A percentile compares a stretch with the other conserved stretches of the same genome.
These are phyloP conservation scores for Euclidia mi DNA, from an alignment of 2,888 invertebrate species.

Conservation along the genomic window DNA sequence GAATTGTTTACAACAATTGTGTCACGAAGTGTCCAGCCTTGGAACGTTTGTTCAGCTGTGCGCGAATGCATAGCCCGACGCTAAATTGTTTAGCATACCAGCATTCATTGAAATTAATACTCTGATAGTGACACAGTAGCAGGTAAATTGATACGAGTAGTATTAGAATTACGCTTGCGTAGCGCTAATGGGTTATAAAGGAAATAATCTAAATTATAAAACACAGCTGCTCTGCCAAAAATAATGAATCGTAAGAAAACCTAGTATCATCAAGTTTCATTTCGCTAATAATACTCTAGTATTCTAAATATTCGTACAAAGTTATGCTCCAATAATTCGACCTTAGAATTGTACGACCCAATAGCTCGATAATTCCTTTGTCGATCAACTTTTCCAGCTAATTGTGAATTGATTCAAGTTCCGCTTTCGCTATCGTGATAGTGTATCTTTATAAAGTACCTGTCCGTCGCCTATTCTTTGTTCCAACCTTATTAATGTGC, in stretches of 20 bases:
- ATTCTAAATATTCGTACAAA: background rate
- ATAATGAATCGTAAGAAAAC: conserved; percentile 2
- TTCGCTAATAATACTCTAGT: conserved; percentile 1
- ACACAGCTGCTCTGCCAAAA: no score
- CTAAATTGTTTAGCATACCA: conserved; percentile 54
- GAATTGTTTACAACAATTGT: conserved; percentile 55
- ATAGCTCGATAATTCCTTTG: conserved; percentile 61
- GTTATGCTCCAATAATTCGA: conserved; percentile 46
- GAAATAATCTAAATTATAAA: background rate
- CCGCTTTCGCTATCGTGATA: conserved; percentile 66
- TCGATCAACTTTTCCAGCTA: conserved; percentile 68
- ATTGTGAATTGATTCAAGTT: conserved; percentile 61
- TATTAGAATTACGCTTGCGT: conserved; percentile 1
- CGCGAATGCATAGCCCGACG: conserved; percentile 47
- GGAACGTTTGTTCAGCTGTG: conserved; percentile 76
- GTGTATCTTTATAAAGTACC: conserved; percentile 37
- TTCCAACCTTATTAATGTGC: conserved; percentile 34
- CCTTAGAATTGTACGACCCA: conserved; percentile 54
- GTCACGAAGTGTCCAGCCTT: conserved; percentile 71
- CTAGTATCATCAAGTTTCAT: background rate
- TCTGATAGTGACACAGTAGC: conserved; percentile 21
- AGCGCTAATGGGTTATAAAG: conserved; percentile 1
- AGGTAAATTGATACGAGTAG: conserved; percentile 10
- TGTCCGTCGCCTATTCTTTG: conserved; percentile 34
- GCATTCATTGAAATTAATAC: conserved; percentile 48